phyloP scores from a whole-genome alignment of 2,113 vertebrate genomes.

The Larimichthys crocea region DNA sequence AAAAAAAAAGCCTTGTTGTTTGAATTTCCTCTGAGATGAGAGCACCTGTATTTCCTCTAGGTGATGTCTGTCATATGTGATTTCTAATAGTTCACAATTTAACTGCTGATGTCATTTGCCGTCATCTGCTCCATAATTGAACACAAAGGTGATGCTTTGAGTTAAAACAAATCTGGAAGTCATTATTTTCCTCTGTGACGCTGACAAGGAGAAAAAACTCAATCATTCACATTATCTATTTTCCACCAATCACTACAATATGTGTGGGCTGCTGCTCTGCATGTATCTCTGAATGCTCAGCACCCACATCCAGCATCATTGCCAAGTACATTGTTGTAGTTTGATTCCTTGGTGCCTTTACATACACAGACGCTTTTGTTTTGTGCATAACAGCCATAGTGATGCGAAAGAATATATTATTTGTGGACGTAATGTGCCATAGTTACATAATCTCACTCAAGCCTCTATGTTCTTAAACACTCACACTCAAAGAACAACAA shows the following conservation, averaged over 20 bases:
- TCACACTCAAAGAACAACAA: not conserved
- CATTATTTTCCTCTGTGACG: conserved; percentile 19
- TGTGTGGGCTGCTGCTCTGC: conserved; percentile 43
- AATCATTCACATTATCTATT: conserved; percentile 34
- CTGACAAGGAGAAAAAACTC: not conserved
- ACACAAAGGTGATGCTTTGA: conserved; percentile 31
- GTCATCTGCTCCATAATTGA: conserved; percentile 27
- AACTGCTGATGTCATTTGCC: not conserved
- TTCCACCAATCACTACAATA: conserved; percentile 29
- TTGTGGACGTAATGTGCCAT: conserved; percentile 43
- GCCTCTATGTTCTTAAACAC: not conserved
- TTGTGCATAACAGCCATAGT: conserved; percentile 2
- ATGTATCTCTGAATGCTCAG: conserved; percentile 11
- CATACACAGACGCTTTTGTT: conserved; percentile 11
- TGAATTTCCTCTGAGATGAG: not conserved
- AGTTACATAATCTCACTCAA: conserved; percentile 45
- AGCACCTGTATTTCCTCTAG: conserved; percentile 13
- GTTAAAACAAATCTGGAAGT: conserved; percentile 35
- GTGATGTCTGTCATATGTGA: not conserved
- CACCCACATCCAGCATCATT: conserved; percentile 34
- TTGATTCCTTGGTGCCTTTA: conserved; percentile 17
- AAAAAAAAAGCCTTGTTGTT: not conserved
- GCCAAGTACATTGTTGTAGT: conserved; percentile 13
- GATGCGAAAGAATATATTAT: not conserved
- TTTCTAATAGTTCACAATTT: not conserved